Percentiles rank a stretch among this genome's conserved stretches.
Conservation (phyloP, 1,140 invertebrate genomes). For the Bilobella aurantiaca region DNA sequence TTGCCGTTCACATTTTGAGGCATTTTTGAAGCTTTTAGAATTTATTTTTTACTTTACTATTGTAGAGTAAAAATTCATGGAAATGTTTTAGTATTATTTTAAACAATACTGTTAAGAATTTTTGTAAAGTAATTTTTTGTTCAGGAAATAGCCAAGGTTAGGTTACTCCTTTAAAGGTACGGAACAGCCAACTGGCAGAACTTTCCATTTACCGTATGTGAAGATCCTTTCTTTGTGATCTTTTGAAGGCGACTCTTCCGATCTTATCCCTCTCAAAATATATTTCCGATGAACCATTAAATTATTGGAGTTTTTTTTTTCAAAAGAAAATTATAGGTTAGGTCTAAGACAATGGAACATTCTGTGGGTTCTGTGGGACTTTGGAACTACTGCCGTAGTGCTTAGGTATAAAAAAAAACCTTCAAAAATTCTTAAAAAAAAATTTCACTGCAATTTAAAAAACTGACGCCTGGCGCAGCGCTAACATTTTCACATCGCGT, state of each 20-base stretch:
- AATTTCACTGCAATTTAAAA: too few relatives aligned
- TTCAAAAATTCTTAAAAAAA: too few relatives aligned
- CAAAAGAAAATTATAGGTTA: slow-evolving; percentile 36
- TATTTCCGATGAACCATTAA: slow-evolving; percentile 36
- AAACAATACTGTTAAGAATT: too few relatives aligned
- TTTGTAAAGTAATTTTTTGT: background rate
- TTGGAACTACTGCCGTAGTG: background rate
- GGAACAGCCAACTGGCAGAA: background rate
- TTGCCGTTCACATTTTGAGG: too few relatives aligned
- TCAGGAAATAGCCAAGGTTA: background rate
- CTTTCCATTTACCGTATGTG: background rate
- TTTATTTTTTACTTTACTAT: too few relatives aligned
- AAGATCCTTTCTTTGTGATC: background rate
- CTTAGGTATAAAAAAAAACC: background rate
- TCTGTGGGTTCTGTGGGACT: slow-evolving; percentile 19
- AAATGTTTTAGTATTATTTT: too few relatives aligned
- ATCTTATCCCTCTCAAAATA: slow-evolving; percentile 17
- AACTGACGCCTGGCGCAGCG: too few relatives aligned
- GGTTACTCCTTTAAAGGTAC: background rate
- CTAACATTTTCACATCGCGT: too few relatives aligned
- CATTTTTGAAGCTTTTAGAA: too few relatives aligned
- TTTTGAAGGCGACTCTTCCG: background rate
- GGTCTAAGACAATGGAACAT: slow-evolving; percentile 32
- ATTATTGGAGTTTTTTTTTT: slow-evolving; percentile 34
- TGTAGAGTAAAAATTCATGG: too few relatives aligned